Evolutionary conservation across 2,888 invertebrate species (phyloP), one percentile per base, ranked within the genome.

Genomic region (Brassicogethes aeneus): DNA sequence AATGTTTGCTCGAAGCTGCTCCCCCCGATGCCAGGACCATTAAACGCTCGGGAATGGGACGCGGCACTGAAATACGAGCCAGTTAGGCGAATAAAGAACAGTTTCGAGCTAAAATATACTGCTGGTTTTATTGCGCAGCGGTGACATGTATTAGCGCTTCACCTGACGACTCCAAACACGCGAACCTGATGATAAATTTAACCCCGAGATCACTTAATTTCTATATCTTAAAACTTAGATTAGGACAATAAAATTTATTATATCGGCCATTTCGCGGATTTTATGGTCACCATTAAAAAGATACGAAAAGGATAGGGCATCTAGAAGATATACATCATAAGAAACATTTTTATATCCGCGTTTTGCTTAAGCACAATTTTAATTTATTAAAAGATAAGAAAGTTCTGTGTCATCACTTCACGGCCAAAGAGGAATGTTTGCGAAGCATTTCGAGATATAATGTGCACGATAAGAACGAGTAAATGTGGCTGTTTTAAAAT

Each of bases 401-500:
- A 64, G 60, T 64, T 59, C 55, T 52, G 60, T 59, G 64, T 66
- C 65, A 65, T 65, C 65, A 65, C 63, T 65, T 65, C 60, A 54
- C 51, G 51, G 50, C 45, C 51, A 56, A 52, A 51, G 57, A 58
- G 58, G 56, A 57, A 57, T 61, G 58, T 61, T 61, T 58, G 62
- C 57, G 58, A 60, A 61, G 61, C 62, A 61, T 61, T 64, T 56
- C 52, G 45, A 57, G 66, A 67, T 65, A 57, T 61, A 67, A 66
- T 62, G 60, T 60, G 51, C 39, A 43, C 47, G 66, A 66, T 66
- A 66, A 60, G 58, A 54, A 52, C 53, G 59, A 63, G 62, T 63
- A 66, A 66, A 65, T 66, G 66, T 64, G 64, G 63, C 62, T 61
- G 66, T 67, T 66, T 65, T 65, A 65, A 67, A 67, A 65, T 66